Evolutionary conservation across 2,888 invertebrate genomes (phyloP).

Genomic region (Stomorhina lunata): DNA sequence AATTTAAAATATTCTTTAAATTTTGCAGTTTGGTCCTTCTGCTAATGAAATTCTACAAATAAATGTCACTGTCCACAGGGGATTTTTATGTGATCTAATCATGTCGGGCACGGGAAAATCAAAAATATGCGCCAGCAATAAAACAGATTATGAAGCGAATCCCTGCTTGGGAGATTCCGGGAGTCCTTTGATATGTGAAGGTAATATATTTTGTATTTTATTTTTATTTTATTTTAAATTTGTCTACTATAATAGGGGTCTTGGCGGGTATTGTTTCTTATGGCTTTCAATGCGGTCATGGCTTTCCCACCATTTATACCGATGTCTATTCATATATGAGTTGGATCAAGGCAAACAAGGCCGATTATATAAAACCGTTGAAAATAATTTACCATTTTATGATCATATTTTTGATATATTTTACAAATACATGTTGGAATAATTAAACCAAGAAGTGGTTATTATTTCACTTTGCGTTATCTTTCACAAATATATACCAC

Average conservation of each 20-base stretch:
- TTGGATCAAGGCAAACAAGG: slow-evolving; percentile 66
- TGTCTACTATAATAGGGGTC: neutral
- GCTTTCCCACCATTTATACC: slow-evolving; percentile 67
- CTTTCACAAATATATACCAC: no score
- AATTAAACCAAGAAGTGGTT: no score
- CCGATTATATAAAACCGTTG: neutral
- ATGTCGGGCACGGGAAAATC: slow-evolving; percentile 20
- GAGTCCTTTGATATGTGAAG: slow-evolving; percentile 69
- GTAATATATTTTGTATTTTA: neutral
- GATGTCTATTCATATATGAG: slow-evolving; percentile 66
- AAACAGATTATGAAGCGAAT: slow-evolving; percentile 64
- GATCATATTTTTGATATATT: neutral
- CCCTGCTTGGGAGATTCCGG: slow-evolving; percentile 73
- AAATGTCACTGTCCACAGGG: slow-evolving; percentile 62
- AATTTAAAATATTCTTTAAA: neutral
- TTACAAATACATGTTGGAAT: no score
- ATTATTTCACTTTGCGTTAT: no score
- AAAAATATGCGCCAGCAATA: slow-evolving; percentile 70
- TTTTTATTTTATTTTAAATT: neutral
- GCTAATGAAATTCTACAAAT: slow-evolving; percentile 69
- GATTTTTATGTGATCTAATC: slow-evolving; percentile 38
- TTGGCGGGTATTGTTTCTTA: slow-evolving; percentile 71
- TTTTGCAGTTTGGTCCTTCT: slow-evolving; percentile 39
- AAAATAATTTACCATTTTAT: neutral
- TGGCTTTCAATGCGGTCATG: slow-evolving; percentile 68